These are phyloP conservation scores for Phodopus roborovskii DNA, from an alignment of 2,113 vertebrate species.

Conservation along the genomic window DNA sequence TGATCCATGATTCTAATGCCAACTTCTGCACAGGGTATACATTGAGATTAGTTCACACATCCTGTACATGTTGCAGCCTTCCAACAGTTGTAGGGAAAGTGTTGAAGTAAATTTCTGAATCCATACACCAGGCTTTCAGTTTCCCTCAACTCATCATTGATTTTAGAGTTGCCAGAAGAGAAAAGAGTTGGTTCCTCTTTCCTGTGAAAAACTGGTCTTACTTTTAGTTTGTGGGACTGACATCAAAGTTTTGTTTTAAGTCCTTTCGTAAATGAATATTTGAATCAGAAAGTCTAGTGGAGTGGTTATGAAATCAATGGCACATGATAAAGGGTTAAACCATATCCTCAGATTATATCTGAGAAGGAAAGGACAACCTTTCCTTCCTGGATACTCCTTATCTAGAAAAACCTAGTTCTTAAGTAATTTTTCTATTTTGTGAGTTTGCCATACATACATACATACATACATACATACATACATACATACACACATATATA, in stretches of 20 bases:
- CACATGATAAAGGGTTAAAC: slow-evolving; percentile 51
- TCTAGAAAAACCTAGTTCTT: not conserved
- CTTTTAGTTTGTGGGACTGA: not conserved
- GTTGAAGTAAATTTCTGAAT: not conserved
- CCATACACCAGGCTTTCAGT: not conserved
- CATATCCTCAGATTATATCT: not conserved
- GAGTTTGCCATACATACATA: not conserved
- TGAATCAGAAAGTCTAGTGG: slow-evolving; percentile 5
- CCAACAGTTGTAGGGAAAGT: not conserved
- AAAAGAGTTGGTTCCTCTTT: not conserved
- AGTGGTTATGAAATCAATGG: slow-evolving; percentile 50
- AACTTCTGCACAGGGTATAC: not conserved
- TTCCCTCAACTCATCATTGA: not conserved
- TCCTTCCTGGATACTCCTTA: not conserved
- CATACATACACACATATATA: too few species aligned
- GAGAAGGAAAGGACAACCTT: not conserved
- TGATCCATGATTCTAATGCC: not conserved
- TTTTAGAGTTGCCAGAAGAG: not conserved
- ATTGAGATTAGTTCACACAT: not conserved
- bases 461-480: not conserved
- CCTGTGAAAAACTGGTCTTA: not conserved
- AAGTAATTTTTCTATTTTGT: not conserved
- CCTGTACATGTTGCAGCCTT: not conserved
- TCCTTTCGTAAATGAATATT: not conserved
- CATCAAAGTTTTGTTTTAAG: not conserved